phyloP scores from a whole-genome alignment of 2,888 invertebrate species.

The Troides oblongomaculatus region DNA sequence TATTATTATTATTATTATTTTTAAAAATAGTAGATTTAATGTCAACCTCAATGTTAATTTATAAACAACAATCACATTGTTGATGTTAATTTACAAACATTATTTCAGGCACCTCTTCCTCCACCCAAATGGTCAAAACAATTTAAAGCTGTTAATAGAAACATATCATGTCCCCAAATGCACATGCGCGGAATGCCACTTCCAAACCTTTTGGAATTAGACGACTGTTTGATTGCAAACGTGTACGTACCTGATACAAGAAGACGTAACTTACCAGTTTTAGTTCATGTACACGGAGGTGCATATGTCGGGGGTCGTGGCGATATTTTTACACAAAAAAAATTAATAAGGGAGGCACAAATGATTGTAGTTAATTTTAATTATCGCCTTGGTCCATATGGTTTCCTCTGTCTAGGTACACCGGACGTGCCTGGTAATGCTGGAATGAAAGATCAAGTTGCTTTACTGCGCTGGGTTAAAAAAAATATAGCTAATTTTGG shows the following conservation, averaged over 20 bases:
- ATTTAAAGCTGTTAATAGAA: conserved; percentile 38
- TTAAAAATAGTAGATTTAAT: too few species aligned
- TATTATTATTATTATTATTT: too few species aligned
- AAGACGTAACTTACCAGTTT: conserved; percentile 47
- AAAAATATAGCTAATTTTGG: conserved; percentile 55
- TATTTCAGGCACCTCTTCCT: conserved; percentile 46
- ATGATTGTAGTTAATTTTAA: conserved; percentile 53
- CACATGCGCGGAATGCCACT: conserved; percentile 4
- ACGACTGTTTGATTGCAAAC: conserved; percentile 44
- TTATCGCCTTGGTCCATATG: conserved; percentile 54
- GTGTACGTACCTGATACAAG: conserved; percentile 42
- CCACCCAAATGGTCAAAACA: conserved; percentile 33
- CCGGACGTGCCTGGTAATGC: conserved; percentile 58
- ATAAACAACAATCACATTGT: not conserved
- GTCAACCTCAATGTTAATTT: too few species aligned
- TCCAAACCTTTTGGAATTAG: conserved; percentile 30
- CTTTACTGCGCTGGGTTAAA: conserved; percentile 44
- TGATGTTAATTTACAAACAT: not conserved
- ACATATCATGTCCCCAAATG: conserved; percentile 36
- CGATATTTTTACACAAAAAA: conserved; percentile 34
- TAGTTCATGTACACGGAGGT: conserved; percentile 68
- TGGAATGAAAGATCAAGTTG: conserved; percentile 62
- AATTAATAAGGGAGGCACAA: conserved; percentile 42
- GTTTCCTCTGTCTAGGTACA: conserved; percentile 59
- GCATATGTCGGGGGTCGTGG: conserved; percentile 57